phyloP scores from a whole-genome alignment of 2,113 vertebrate species.

The Myanophis thanlyinensis region DNA sequence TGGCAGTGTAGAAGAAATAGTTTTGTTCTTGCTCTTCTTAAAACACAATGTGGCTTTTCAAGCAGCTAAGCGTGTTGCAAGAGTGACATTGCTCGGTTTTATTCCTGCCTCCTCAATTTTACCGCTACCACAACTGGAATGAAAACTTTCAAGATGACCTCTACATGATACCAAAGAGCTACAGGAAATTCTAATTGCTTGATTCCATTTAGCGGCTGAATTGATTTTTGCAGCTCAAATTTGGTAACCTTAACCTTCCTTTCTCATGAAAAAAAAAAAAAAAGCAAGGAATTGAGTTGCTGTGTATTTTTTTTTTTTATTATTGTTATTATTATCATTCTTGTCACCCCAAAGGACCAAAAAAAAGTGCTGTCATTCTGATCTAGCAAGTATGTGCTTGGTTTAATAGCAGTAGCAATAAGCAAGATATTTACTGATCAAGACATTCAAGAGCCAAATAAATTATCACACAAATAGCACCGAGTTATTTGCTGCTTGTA shows the following conservation, averaged over 20 bases:
- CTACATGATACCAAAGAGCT: not conserved
- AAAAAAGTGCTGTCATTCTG: slow-evolving; percentile 39
- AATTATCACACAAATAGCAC: not conserved
- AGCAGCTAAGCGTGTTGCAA: slow-evolving; percentile 16
- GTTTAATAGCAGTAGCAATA: not conserved
- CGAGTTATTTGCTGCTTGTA: not conserved
- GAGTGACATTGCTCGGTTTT: not conserved
- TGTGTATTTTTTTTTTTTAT: slow-evolving; percentile 23
- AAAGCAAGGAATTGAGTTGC: not conserved
- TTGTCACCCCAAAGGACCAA: slow-evolving; percentile 1
- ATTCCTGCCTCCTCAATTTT: not conserved
- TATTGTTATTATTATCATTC: not conserved
- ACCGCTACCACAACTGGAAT: not conserved
- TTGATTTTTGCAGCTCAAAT: not conserved
- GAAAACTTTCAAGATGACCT: not conserved
- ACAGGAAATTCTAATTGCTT: not conserved
- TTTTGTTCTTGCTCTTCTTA: slow-evolving; percentile 29
- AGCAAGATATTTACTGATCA: not conserved
- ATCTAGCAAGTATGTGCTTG: slow-evolving; percentile 4
- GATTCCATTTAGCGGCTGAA: not conserved
- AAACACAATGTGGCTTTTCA: slow-evolving; percentile 59
- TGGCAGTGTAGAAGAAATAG: slow-evolving; percentile 56
- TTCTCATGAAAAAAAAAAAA: not conserved
- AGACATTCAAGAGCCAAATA: not conserved
- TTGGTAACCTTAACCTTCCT: not conserved